Base-by-base conservation (phyloP, 1,140 invertebrate species). In the Caerostris darwini region DNA sequence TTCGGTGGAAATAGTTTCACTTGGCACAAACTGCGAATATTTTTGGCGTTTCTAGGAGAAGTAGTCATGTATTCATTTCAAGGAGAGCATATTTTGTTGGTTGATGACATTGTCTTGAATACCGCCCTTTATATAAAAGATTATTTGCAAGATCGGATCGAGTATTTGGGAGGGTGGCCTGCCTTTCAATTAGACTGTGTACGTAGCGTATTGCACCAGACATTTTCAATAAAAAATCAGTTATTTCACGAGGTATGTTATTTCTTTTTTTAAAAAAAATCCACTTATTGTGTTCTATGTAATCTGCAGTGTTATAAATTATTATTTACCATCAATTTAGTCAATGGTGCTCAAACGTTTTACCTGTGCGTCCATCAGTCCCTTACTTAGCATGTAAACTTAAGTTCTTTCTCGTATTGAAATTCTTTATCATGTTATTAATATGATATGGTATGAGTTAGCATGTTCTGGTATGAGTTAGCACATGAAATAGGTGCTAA, bases 111-210 rank as follows among this genome's bases (percentile, higher is more conserved):
- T 17, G 59, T 64, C 5, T 12, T 64, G 86, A 64, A 53, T n/a
- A 64, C 86, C 7, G 59, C 86, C 7, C 12, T 64, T 3, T 88
- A 64, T 19, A 3, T 88, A 3, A 67, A 53, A 10, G 86, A 88
- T 50, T 34, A 67, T 17, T 59, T 88, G 1, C 34, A 53, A 7
- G 19, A 34, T 34, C 12, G n/a, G 58, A 88, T 88, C 2, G 86
- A 88, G 12, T 10, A 8, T 8, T 64, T 88, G 3, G 86, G 86
- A 12, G 86, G 86, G 3, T 88, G 86, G 86, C 34, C 3, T 6
- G 86, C 86, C 7, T 88, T 88, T 14, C 86, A 88, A 3, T 3
- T 67, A 64, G 86, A 88, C 50, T 88, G 86, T 19, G 19, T 88
- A 34, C 19, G 86, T 19, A 7, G 3, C 14, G 86, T 88, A 7